Evolutionary conservation across 2,113 vertebrate species (phyloP).

Genomic region (Colossoma macropomum): DNA sequence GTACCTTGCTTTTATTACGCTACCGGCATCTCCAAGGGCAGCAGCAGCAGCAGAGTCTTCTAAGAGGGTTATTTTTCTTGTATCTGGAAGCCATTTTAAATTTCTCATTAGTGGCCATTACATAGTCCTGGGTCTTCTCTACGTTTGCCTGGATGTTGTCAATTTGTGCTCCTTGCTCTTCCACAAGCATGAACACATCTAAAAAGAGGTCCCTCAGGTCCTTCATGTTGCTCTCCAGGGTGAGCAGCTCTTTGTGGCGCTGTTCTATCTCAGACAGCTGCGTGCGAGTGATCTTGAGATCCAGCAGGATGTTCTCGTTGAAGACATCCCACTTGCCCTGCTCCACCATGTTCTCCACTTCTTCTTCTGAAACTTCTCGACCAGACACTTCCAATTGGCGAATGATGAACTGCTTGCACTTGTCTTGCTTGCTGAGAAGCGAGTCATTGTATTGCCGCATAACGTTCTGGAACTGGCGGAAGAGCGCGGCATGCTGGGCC

Average conservation of each 20-base stretch:
- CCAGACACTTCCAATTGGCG: slow-evolving; percentile 92
- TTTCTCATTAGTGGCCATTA: slow-evolving; percentile 83
- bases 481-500: slow-evolving; percentile 82
- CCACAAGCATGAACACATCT: slow-evolving; percentile 88
- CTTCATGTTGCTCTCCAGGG: slow-evolving; percentile 89
- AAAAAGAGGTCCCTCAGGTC: slow-evolving; percentile 90
- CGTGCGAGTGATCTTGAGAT: slow-evolving; percentile 87
- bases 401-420: slow-evolving; percentile 90
- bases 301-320: slow-evolving; percentile 91
- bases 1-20: slow-evolving; percentile 23
- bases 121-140: slow-evolving; percentile 86
- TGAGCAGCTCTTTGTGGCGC: slow-evolving; percentile 91
- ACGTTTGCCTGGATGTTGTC: slow-evolving; percentile 89
- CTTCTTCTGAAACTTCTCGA: slow-evolving; percentile 85
- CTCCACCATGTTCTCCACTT: slow-evolving; percentile 89
- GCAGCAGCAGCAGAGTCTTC: slow-evolving; percentile 89
- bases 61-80: slow-evolving; percentile 86
- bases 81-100: slow-evolving; percentile 88
- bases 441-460: slow-evolving; percentile 88
- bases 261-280: slow-evolving; percentile 94
- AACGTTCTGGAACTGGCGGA: slow-evolving; percentile 81
- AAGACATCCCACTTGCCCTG: slow-evolving; percentile 96
- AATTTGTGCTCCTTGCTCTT: slow-evolving; percentile 88
- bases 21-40: slow-evolving; percentile 82
- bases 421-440: slow-evolving; percentile 87